Evolutionary conservation across 2,113 vertebrate species (phyloP).

Genomic region (Hiodon tergisus): DNA sequence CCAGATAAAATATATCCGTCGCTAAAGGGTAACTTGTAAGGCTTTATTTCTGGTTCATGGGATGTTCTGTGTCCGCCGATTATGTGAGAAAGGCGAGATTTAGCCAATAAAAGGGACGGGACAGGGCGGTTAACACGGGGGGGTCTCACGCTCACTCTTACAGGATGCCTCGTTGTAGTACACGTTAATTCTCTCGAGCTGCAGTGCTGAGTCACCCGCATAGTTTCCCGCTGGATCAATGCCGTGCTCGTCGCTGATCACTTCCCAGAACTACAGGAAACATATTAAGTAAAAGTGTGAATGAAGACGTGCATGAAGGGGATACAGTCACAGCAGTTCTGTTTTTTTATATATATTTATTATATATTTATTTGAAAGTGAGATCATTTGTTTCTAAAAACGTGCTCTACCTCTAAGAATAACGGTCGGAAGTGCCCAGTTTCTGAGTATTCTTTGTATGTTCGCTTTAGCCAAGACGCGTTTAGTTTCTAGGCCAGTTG

Average conservation of each 20-base stretch:
- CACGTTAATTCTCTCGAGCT: slow-evolving; percentile 86
- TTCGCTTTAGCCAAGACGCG: background rate
- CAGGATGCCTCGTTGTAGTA: slow-evolving; percentile 92
- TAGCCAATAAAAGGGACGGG: background rate
- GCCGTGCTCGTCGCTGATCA: slow-evolving; percentile 89
- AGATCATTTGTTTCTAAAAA: no score
- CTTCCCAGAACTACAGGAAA: slow-evolving; percentile 80
- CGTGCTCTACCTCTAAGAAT: background rate
- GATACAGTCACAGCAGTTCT: background rate
- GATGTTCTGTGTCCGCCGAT: no score
- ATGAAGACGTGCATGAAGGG: background rate
- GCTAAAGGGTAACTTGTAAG: background rate
- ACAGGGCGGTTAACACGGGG: slow-evolving; percentile 16
- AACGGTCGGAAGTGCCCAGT: background rate
- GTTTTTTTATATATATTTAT: no score
- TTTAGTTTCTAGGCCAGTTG: background rate
- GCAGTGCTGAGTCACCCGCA: slow-evolving; percentile 79
- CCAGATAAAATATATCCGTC: background rate
- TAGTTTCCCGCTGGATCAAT: slow-evolving; percentile 83
- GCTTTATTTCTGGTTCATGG: background rate
- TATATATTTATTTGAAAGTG: no score
- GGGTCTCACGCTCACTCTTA: slow-evolving; percentile 52
- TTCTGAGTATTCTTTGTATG: slow-evolving; percentile 11
- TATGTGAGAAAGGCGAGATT: background rate
- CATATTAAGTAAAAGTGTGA: background rate